phyloP scores from a whole-genome alignment of 2,888 invertebrate species.

The Mechanitis mazaeus region DNA sequence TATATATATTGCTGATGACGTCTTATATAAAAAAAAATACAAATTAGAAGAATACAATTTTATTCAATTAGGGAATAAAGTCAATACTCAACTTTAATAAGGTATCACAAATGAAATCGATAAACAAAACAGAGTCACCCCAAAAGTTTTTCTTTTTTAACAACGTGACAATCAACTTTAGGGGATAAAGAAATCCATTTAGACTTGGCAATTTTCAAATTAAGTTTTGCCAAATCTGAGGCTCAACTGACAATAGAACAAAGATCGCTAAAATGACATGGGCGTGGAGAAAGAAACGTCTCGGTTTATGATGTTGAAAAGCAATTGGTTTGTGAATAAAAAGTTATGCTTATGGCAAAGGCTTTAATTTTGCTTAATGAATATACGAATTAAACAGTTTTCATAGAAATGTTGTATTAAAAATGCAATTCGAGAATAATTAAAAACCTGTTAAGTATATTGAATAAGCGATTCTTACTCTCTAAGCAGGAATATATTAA shows the following conservation, averaged over 20 bases:
- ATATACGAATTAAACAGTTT: no score
- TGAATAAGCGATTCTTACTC: background rate
- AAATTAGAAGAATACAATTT: no score
- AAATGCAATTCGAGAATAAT: no score
- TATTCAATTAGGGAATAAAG: no score
- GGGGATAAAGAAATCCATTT: slow-evolving; percentile 43
- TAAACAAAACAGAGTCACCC: slow-evolving; percentile 23
- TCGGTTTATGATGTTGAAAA: slow-evolving; percentile 52
- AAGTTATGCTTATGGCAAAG: no score
- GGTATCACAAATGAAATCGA: slow-evolving; percentile 23
- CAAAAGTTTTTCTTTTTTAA: slow-evolving; percentile 18
- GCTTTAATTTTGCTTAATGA: no score
- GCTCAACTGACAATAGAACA: slow-evolving; percentile 44
- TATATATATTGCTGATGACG: no score
- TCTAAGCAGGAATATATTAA: slow-evolving; percentile 13
- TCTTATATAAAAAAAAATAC: no score
- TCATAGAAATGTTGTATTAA: no score
- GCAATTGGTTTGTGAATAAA: background rate
- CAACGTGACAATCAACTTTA: slow-evolving; percentile 26
- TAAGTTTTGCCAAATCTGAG: slow-evolving; percentile 41
- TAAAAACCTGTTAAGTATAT: no score
- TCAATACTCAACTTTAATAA: no score
- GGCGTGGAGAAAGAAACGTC: slow-evolving; percentile 44
- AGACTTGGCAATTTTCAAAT: slow-evolving; percentile 44
- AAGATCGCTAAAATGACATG: slow-evolving; percentile 44